Conservation (phyloP, 2,888 invertebrate species). For the Polia nebulosa region DNA sequence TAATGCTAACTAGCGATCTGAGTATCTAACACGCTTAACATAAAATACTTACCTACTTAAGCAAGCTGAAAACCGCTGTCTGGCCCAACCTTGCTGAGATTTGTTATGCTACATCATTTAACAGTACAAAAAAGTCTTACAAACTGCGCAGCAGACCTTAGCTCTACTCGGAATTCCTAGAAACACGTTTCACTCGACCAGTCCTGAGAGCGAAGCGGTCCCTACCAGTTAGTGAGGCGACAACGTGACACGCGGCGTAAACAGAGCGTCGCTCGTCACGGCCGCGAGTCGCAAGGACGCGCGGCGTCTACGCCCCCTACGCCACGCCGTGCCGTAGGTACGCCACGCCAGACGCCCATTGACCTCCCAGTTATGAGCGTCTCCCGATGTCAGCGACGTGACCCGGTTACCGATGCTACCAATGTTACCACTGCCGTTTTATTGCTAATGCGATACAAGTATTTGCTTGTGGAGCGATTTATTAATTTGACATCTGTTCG, state of each 20-base stretch:
- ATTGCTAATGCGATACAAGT: slow-evolving; percentile 1
- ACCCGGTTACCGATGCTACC: slow-evolving; percentile 33
- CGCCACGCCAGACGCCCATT: slow-evolving; percentile 47
- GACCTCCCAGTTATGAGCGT: slow-evolving; percentile 42
- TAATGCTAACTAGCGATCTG: background rate
- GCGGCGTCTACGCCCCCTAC: background rate
- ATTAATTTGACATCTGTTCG: slow-evolving; percentile 17
- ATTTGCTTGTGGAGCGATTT: slow-evolving; percentile 19
- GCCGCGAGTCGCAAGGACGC: slow-evolving; percentile 14
- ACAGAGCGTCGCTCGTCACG: slow-evolving; percentile 7
- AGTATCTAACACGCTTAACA: background rate
- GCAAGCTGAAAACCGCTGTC: no score
- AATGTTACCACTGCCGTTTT: slow-evolving; percentile 16
- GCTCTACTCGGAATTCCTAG: background rate
- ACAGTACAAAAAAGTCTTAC: background rate
- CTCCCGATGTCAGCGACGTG: slow-evolving; percentile 44
- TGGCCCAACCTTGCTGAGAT: background rate
- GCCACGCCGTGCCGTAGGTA: background rate
- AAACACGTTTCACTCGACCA: slow-evolving; percentile 12
- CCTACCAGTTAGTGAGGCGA: background rate
- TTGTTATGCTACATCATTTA: background rate
- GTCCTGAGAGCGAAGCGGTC: slow-evolving; percentile 21
- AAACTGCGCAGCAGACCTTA: background rate
- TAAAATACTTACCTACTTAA: background rate
- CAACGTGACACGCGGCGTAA: background rate